phyloP scores from a whole-genome alignment of 2,113 vertebrate genomes.

The Synodontis membranacea region DNA sequence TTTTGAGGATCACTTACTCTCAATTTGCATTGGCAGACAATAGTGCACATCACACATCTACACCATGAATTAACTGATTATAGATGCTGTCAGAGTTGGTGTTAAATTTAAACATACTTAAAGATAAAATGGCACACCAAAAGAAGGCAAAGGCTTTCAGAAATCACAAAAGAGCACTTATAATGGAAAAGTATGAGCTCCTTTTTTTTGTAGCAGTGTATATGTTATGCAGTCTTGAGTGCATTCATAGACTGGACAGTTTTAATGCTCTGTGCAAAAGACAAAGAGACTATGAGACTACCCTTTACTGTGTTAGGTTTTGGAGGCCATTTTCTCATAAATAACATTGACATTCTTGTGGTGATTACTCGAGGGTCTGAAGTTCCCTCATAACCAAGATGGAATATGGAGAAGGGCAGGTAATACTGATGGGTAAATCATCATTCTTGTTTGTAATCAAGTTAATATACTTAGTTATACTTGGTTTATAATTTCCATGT shows the following conservation, averaged over 20 bases:
- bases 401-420: slow-evolving; percentile 21
- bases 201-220: slow-evolving; percentile 47
- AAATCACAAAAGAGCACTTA: slow-evolving; percentile 49
- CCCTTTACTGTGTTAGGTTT: neutral
- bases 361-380: slow-evolving; percentile 45
- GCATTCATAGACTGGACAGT: slow-evolving; percentile 24
- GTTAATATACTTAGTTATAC: neutral
- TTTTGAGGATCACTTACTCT: slow-evolving; percentile 76
- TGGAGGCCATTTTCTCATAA: slow-evolving; percentile 6
- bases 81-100: slow-evolving; percentile 65
- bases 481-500: neutral
- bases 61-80: slow-evolving; percentile 77
- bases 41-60: slow-evolving; percentile 62
- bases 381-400: slow-evolving; percentile 50
- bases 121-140: slow-evolving; percentile 47
- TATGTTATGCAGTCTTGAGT: slow-evolving; percentile 29
- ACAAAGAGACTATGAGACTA: slow-evolving; percentile 31
- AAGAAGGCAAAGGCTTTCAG: slow-evolving; percentile 57
- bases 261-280: slow-evolving; percentile 44
- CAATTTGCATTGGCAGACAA: slow-evolving; percentile 65
- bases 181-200: slow-evolving; percentile 48
- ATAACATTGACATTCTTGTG: slow-evolving; percentile 45
- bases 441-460: neutral
- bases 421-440: neutral
- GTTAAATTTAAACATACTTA: slow-evolving; percentile 63